phyloP scores from a whole-genome alignment of 2,888 invertebrate genomes.

The Parnassius orleans region DNA sequence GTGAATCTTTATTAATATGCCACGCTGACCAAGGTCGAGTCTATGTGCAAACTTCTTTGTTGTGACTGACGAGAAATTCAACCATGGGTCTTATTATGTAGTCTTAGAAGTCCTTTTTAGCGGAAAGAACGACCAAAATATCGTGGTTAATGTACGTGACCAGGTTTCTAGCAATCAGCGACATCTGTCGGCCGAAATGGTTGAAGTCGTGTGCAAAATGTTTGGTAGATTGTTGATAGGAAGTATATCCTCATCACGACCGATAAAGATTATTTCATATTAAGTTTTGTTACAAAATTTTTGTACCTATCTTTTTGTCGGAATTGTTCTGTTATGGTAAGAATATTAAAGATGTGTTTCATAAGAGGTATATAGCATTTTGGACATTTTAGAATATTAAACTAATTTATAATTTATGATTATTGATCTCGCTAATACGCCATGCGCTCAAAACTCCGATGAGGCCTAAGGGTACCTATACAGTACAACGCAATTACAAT shows the following conservation, averaged over 20 bases:
- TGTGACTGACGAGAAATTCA: conserved; percentile 31
- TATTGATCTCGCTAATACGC: too few species aligned
- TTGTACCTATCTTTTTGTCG: conserved; percentile 13
- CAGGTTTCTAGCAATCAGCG: conserved; percentile 47
- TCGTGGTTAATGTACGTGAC: conserved; percentile 47
- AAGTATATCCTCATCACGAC: conserved; percentile 32
- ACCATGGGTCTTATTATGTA: conserved; percentile 13
- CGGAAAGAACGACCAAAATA: conserved; percentile 16
- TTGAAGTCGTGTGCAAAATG: conserved; percentile 36
- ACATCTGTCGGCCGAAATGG: conserved; percentile 61
- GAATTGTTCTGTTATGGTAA: conserved; percentile 4
- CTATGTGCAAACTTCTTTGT: conserved; percentile 50
- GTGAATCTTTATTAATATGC: conserved; percentile 73
- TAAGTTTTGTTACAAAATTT: conserved; percentile 14
- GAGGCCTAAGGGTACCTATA: too few species aligned
- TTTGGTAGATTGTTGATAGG: conserved; percentile 30
- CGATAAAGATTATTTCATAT: conserved; percentile 16
- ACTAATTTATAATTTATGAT: too few species aligned
- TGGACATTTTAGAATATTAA: too few species aligned
- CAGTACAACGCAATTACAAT: too few species aligned
- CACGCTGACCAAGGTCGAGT: conserved; percentile 63
- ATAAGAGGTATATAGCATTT: too few species aligned
- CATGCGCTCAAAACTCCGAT: too few species aligned
- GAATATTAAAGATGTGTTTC: too few species aligned
- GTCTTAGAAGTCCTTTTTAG: conserved; percentile 26